Evolutionary conservation across 2,113 vertebrate genomes (phyloP).

Genomic region (Gavia stellata): DNA sequence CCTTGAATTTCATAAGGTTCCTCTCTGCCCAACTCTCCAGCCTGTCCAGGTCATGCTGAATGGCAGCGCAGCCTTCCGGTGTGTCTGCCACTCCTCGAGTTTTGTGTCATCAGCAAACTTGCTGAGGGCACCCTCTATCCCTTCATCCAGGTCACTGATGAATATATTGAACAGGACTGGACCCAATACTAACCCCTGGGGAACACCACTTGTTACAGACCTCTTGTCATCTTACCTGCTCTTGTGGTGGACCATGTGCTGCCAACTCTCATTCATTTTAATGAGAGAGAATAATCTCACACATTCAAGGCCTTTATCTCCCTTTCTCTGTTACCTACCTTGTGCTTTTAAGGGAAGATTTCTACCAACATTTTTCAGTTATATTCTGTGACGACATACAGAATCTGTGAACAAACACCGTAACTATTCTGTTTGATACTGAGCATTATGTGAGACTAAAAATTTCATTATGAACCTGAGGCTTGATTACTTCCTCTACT

Average conservation of each 20-base stretch:
- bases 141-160: no score
- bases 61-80: no score
- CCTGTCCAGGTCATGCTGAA: no score
- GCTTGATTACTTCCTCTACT: neutral
- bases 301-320: neutral
- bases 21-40: no score
- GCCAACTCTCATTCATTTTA: neutral
- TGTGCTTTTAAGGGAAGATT: neutral
- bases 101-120: no score
- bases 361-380: neutral
- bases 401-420: neutral
- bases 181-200: no score
- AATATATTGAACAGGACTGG: no score
- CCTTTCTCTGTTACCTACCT: neutral
- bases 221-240: neutral
- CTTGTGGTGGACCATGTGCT: neutral
- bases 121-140: no score
- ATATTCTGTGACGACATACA: neutral
- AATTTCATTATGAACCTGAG: neutral
- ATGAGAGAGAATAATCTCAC: neutral
- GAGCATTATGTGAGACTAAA: neutral
- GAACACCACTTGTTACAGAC: no score
- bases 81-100: no score
- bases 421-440: neutral
- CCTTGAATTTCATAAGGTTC: no score